These are phyloP conservation scores for Urocynchramus pylzowi DNA, from an alignment of 2,113 vertebrate genomes.

Conservation along the genomic window DNA sequence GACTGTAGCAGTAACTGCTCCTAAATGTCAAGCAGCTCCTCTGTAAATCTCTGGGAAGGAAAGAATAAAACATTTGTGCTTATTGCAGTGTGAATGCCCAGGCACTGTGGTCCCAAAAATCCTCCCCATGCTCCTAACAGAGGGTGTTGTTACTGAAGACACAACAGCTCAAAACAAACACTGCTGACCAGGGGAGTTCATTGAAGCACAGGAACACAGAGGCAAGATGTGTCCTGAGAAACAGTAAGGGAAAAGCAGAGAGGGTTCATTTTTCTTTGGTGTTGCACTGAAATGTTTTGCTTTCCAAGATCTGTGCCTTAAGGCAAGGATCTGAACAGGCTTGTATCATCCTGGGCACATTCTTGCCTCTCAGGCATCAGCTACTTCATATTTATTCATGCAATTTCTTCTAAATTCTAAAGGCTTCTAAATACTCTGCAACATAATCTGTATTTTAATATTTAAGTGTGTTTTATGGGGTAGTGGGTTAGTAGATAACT, in stretches of 20 bases:
- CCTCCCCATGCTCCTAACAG: not conserved
- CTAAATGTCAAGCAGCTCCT: not conserved
- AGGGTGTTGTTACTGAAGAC: not conserved
- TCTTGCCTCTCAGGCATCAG: not conserved
- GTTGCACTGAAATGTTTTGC: not conserved
- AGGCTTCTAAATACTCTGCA: not conserved
- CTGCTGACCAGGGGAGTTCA: not conserved
- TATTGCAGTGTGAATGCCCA: not conserved
- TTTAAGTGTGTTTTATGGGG: not conserved
- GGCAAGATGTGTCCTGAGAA: not conserved
- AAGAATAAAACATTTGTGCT: not conserved
- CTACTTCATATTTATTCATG: not conserved
- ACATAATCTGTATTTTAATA: not conserved
- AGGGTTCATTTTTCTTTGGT: not conserved
- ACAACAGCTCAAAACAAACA: not conserved
- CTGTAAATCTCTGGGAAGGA: not conserved
- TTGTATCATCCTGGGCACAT: not conserved
- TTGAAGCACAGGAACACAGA: not conserved
- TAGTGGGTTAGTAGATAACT: not conserved
- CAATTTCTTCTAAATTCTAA: not conserved
- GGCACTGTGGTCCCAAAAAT: not conserved
- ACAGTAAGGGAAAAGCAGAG: not conserved
- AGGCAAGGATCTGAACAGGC: not conserved
- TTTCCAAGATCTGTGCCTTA: not conserved
- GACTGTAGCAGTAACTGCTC: not conserved